Percentiles rank a stretch among this genome's conserved stretches.
phyloP scores from a whole-genome alignment of 2,888 invertebrate genomes.

The Cerastoderma edule region DNA sequence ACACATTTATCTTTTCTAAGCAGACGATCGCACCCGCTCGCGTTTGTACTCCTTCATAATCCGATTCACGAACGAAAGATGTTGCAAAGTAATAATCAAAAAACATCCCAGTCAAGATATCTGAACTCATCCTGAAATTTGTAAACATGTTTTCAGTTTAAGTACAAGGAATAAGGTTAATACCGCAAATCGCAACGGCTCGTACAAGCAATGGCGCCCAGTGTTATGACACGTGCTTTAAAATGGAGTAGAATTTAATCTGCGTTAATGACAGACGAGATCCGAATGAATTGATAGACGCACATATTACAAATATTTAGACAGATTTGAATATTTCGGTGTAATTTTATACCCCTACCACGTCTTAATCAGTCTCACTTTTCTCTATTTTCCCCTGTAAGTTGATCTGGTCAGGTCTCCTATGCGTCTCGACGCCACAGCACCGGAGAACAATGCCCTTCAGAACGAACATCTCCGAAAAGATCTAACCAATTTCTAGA shows the following conservation, averaged over 20 bases:
- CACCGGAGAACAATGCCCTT: no score
- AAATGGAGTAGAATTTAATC: slow-evolving; percentile 27
- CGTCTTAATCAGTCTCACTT: slow-evolving; percentile 5
- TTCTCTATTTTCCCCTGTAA: no score
- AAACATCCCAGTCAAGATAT: not conserved
- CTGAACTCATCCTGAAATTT: not conserved
- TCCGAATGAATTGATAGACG: slow-evolving; percentile 27
- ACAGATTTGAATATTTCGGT: slow-evolving; percentile 13
- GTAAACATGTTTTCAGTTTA: not conserved
- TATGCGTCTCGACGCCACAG: no score
- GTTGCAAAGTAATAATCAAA: not conserved
- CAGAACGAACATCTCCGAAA: no score
- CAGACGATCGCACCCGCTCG: slow-evolving; percentile 9
- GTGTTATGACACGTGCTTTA: slow-evolving; percentile 22
- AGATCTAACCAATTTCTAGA: no score
- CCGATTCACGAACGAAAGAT: not conserved
- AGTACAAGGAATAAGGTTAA: not conserved
- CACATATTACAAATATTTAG: slow-evolving; percentile 26
- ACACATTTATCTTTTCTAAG: slow-evolving; percentile 14
- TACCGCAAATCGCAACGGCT: slow-evolving; percentile 2
- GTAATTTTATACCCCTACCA: slow-evolving; percentile 10
- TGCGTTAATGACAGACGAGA: slow-evolving; percentile 10
- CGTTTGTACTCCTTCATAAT: not conserved
- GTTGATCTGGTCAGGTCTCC: no score
- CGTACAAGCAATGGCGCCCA: slow-evolving; percentile 1